Conservation (phyloP, 2,888 invertebrate genomes). For the Megastigmus dorsalis region DNA sequence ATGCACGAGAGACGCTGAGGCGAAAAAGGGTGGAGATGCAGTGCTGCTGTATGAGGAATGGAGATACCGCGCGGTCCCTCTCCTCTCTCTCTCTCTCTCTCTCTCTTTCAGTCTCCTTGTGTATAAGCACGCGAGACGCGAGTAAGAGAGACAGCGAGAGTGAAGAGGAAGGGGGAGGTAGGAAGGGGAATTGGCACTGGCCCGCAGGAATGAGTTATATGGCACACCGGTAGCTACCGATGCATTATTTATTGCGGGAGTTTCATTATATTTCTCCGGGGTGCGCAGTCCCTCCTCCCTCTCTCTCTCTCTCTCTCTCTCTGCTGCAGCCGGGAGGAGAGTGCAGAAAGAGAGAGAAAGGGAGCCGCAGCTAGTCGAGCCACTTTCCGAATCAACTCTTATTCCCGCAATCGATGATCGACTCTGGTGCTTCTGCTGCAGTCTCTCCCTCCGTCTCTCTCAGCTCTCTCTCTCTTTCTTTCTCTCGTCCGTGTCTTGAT, state of each 20-base stretch:
- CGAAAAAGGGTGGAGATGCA: conserved; percentile 54
- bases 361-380: conserved; percentile 39
- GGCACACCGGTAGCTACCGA: conserved; percentile 72
- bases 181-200: conserved; percentile 60
- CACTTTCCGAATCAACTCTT: conserved; percentile 53
- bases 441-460: too few relatives aligned
- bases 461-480: too few relatives aligned
- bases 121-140: conserved; percentile 16
- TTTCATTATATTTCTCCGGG: conserved; percentile 72
- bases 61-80: conserved; percentile 30
- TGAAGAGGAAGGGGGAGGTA: conserved; percentile 1
- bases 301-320: too few relatives aligned
- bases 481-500: background rate
- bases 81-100: background rate
- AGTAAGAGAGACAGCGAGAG: conserved; percentile 46
- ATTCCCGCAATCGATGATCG: conserved; percentile 49
- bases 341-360: background rate
- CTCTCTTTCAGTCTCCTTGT: background rate
- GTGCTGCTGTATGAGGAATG: conserved; percentile 46
- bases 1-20: conserved; percentile 55
- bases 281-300: background rate
- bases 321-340: too few relatives aligned
- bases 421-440: conserved; percentile 3
- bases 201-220: conserved; percentile 71
- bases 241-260: conserved; percentile 73